A percentile compares a stretch with the other conserved stretches of the same genome.
Evolutionary conservation across 2,797 vertebrate genomes (phyloP).

Genomic region (Lagocephalus sceleratus): DNA sequence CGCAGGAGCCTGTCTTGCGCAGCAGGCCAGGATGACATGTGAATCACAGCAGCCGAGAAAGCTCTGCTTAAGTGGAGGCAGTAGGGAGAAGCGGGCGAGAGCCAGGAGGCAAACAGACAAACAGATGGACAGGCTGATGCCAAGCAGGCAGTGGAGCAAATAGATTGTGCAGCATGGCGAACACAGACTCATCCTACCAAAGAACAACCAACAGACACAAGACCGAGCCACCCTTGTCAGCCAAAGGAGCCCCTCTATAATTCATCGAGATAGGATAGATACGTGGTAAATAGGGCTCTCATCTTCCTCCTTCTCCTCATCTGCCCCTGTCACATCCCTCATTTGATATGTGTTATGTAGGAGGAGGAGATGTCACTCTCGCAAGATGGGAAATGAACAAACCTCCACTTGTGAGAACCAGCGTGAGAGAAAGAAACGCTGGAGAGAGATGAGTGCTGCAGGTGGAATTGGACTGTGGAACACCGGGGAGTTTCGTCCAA

Average conservation of each 20-base stretch:
- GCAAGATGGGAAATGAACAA: conserved; percentile 65
- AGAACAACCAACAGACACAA: conserved; percentile 70
- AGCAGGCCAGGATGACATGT: conserved; percentile 70
- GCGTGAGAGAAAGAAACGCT: conserved; percentile 54
- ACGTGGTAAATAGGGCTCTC: conserved; percentile 66
- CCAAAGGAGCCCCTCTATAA: conserved; percentile 60
- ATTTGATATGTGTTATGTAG: conserved; percentile 70
- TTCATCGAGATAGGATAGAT: conserved; percentile 64
- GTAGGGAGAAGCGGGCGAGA: conserved; percentile 66
- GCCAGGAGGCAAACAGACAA: conserved; percentile 75
- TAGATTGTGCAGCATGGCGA: conserved; percentile 76
- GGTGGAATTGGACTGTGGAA: conserved; percentile 62
- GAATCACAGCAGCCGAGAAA: conserved; percentile 70
- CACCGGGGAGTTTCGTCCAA: conserved; percentile 49
- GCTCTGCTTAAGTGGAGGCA: conserved; percentile 68
- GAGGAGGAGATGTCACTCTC: conserved; percentile 66
- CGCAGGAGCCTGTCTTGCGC: conserved; percentile 62
- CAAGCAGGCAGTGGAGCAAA: conserved; percentile 74
- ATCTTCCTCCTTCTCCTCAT: conserved; percentile 64
- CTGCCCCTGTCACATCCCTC: conserved; percentile 74
- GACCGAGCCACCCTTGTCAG: conserved; percentile 59
- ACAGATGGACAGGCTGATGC: conserved; percentile 79
- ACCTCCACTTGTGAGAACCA: conserved; percentile 56
- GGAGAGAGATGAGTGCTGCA: conserved; percentile 53
- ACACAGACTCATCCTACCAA: conserved; percentile 69